A percentile compares a stretch with the other conserved stretches of the same genome.
phyloP scores from a whole-genome alignment of 2,113 vertebrate species.

The Spea bombifrons region DNA sequence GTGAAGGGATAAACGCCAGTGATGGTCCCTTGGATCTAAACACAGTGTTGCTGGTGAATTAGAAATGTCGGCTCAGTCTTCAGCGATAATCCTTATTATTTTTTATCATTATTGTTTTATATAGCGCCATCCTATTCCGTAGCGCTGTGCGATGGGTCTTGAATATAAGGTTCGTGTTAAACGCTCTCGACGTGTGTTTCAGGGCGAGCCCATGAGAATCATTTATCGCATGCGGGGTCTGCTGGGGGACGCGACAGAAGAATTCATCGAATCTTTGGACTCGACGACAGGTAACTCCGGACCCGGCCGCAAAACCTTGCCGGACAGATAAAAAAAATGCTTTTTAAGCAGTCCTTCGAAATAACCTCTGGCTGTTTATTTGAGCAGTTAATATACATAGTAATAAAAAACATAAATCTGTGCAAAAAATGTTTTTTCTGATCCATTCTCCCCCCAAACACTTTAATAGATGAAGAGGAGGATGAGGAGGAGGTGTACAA shows the following conservation, averaged over 20 bases:
- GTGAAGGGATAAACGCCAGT: not conserved
- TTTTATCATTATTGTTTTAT: too few relatives aligned
- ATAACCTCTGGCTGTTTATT: too few relatives aligned
- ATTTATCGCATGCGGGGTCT: slow-evolving; percentile 97
- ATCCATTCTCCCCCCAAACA: slow-evolving; percentile 10
- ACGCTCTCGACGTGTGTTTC: slow-evolving; percentile 17
- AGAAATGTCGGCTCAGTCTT: too few relatives aligned
- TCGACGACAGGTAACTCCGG: slow-evolving; percentile 85
- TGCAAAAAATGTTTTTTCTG: not conserved
- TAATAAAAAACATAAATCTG: too few relatives aligned
- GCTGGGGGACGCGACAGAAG: slow-evolving; percentile 95
- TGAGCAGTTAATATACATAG: too few relatives aligned
- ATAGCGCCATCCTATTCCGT: too few relatives aligned
- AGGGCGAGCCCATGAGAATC: slow-evolving; percentile 99
- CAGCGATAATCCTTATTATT: too few relatives aligned
- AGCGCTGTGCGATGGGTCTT: too few relatives aligned
- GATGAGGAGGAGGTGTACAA: slow-evolving; percentile 98
- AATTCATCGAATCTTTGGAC: slow-evolving; percentile 96
- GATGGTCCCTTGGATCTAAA: not conserved
- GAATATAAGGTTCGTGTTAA: too few relatives aligned
- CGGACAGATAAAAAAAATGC: not conserved
- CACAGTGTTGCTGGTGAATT: too few relatives aligned
- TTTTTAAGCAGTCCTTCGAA: too few relatives aligned
- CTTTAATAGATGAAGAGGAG: slow-evolving; percentile 86
- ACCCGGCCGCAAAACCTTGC: slow-evolving; percentile 29